Base-by-base conservation (phyloP, 2,113 vertebrate genomes). In the Labrus mixtus region DNA sequence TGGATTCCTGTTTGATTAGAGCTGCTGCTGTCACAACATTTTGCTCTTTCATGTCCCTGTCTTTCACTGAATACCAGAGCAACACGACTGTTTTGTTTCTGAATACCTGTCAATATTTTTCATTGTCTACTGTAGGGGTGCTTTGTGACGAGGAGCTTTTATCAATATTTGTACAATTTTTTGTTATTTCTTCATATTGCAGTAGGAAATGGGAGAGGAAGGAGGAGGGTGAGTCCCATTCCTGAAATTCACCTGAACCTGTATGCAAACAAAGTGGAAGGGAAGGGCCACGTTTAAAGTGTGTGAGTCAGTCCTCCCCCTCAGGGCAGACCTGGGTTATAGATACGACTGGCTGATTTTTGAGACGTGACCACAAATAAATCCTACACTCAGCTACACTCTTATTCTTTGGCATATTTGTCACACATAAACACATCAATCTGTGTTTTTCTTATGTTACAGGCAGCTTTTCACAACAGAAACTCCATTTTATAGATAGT, bases 211-310 rank as follows among this genome's bases (percentile, higher is more conserved):
- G 56, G 84, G 84, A 79, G 82, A 57, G 64, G 39, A 55, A 60
- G 58, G 51, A 56, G 78, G 74, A 78, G 86, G 86, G 83, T 39
- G 75, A 83, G 89, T 78, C 75, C 84, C 90, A 93, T 92, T 92
- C 89, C 90, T 90, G 84, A 92, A 89, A 90, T 93, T 88, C 88
- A 92, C 87, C 88, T 92, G 86, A 87, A 86, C 86, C 73, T 71
- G 78, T 86, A 84, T 83, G 88, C 90, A 91, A 91, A 92, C 87
- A 91, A 68, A 51, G 60, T 43, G 76, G 76, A 84, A 62, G 81
- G 70, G 75, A 83, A 79, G 80, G 80, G 83, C 79, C 62, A 33
- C 78, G 23, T 75, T 75, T 61, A 64, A 64, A 83, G 78, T 25
- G 43, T 68, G 83, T 82, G 89, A 87, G 64, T 90, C 80, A 82